These are phyloP conservation scores for Podilymbus podiceps DNA, from an alignment of 2,113 vertebrate genomes.

Conservation along the genomic window DNA sequence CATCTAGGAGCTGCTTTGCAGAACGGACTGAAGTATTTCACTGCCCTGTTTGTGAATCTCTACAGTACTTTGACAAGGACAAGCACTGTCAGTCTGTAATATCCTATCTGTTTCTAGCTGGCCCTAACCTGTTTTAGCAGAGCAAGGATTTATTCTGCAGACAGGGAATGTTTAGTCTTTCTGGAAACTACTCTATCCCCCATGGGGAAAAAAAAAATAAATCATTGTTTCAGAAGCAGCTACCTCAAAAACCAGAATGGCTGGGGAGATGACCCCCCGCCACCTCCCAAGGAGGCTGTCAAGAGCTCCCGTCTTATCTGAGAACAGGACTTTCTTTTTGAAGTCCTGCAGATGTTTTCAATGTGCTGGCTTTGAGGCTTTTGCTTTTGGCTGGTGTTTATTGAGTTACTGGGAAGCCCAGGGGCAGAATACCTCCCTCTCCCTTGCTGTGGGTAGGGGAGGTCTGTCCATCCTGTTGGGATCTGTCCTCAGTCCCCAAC, in stretches of 20 bases:
- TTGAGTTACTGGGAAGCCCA: background rate
- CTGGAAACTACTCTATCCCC: background rate
- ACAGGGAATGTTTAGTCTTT: background rate
- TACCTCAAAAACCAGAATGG: background rate
- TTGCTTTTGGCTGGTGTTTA: background rate
- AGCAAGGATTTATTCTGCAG: background rate
- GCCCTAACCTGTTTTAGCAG: background rate
- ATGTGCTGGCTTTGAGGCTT: background rate
- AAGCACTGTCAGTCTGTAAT: background rate
- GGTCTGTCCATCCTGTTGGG: background rate
- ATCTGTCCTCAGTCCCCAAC: background rate
- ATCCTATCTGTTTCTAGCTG: background rate
- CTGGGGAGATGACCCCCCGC: background rate
- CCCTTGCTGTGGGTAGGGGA: background rate
- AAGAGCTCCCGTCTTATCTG: background rate
- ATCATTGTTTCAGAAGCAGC: background rate
- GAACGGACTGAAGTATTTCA: background rate
- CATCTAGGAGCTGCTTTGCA: background rate
- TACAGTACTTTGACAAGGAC: background rate
- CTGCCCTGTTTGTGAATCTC: background rate
- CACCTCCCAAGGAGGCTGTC: background rate
- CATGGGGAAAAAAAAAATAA: background rate
- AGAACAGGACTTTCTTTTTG: background rate
- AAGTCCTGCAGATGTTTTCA: background rate
- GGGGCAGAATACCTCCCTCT: rapidly evolving